Evolutionary conservation across 2,888 invertebrate species (phyloP).

Genomic region (Craniophora ligustri): DNA sequence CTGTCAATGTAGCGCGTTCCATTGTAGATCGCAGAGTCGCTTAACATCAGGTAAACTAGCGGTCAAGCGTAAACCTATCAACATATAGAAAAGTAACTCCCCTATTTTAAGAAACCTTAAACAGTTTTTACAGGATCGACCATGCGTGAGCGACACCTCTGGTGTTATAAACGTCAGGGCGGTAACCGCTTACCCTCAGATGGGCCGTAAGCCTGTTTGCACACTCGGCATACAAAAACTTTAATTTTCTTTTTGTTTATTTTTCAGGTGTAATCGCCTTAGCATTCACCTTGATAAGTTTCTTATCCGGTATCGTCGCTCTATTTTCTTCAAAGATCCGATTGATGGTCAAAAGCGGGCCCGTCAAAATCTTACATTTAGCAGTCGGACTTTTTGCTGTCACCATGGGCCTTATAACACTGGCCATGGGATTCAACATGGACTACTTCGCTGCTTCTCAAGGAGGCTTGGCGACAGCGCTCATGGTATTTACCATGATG

Average conservation of each 20-base stretch:
- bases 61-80: too few relatives aligned
- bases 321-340: conserved; percentile 86
- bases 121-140: too few relatives aligned
- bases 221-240: not conserved
- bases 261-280: conserved; percentile 86
- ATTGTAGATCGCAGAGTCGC: too few relatives aligned
- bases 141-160: too few relatives aligned
- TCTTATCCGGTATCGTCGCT: conserved; percentile 83
- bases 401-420: conserved; percentile 84
- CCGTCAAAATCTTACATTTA: conserved; percentile 85
- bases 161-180: too few relatives aligned
- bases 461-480: conserved; percentile 71
- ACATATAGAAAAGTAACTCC: too few relatives aligned
- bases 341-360: conserved; percentile 80
- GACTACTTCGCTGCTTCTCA: conserved; percentile 69
- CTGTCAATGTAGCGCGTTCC: too few relatives aligned
- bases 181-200: too few relatives aligned
- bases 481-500: conserved; percentile 74
- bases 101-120: too few relatives aligned
- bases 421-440: conserved; percentile 81
- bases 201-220: too few relatives aligned
- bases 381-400: conserved; percentile 85
- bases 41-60: too few relatives aligned
- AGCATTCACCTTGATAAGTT: conserved; percentile 79
- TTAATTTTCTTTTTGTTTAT: conserved; percentile 2